A percentile compares a stretch with the other conserved stretches of the same genome.
These are phyloP conservation scores for Sinopyrophorus schimmeli DNA, from an alignment of 2,888 invertebrate species.

Conservation along the genomic window DNA sequence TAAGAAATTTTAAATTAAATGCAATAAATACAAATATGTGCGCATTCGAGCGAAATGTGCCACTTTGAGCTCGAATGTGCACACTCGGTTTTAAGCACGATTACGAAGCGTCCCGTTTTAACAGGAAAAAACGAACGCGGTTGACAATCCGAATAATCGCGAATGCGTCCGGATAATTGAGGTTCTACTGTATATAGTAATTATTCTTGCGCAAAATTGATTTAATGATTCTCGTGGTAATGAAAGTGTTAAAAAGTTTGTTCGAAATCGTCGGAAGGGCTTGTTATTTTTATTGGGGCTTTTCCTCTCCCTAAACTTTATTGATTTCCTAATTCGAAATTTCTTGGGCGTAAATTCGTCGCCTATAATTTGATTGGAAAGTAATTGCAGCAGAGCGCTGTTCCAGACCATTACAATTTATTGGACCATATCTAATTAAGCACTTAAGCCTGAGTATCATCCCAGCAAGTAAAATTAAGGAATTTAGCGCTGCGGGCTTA, in stretches of 20 bases:
- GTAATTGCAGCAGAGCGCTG: slow-evolving; percentile 44
- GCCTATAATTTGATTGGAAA: slow-evolving; percentile 47
- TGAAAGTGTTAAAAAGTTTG: slow-evolving; percentile 15
- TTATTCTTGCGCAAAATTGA: too few relatives aligned
- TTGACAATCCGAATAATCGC: too few relatives aligned
- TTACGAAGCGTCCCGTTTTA: too few relatives aligned
- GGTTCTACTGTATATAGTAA: too few relatives aligned
- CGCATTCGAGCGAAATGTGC: too few relatives aligned
- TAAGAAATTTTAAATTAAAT: too few relatives aligned
- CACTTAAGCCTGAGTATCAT: slow-evolving; percentile 41
- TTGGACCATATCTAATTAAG: slow-evolving; percentile 47
- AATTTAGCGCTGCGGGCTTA: slow-evolving; percentile 34
- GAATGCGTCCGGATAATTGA: too few relatives aligned
- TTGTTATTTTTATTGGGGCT: slow-evolving; percentile 27
- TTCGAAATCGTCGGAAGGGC: slow-evolving; percentile 17
- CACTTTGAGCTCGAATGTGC: too few relatives aligned
- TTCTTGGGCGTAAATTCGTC: slow-evolving; percentile 41
- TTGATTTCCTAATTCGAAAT: slow-evolving; percentile 39
- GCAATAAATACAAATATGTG: too few relatives aligned
- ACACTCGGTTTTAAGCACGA: too few relatives aligned
- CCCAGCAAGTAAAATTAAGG: slow-evolving; percentile 41
- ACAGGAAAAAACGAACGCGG: too few relatives aligned
- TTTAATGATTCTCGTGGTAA: too few relatives aligned
- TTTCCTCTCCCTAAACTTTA: slow-evolving; percentile 18
- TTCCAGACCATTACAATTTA: slow-evolving; percentile 47